These are phyloP conservation scores for Scomber scombrus DNA, from an alignment of 2,113 vertebrate species.

Conservation along the genomic window DNA sequence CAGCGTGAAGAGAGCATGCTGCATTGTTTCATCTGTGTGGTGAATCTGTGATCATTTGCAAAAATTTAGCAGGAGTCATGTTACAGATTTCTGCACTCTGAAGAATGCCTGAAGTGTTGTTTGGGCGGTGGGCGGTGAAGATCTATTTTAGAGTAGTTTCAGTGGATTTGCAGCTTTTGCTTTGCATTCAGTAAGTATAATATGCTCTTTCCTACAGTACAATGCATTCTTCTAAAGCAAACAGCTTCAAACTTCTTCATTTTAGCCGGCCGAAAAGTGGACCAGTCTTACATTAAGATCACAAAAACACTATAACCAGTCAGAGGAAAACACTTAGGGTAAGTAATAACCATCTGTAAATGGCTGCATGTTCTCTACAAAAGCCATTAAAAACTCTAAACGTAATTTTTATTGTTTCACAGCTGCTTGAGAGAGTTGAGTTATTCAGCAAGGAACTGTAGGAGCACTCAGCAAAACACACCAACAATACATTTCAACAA, in stretches of 20 bases:
- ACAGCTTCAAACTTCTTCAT: background rate
- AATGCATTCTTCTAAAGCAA: background rate
- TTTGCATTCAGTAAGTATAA: too few species aligned
- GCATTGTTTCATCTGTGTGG: background rate
- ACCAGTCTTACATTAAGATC: background rate
- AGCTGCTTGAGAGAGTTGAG: background rate
- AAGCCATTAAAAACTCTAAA: background rate
- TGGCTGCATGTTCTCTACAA: background rate
- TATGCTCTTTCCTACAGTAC: background rate
- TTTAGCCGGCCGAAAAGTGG: too few species aligned
- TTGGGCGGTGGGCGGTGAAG: background rate
- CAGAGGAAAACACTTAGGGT: background rate
- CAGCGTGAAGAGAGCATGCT: background rate
- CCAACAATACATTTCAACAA: background rate
- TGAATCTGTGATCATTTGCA: background rate
- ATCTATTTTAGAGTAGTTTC: background rate
- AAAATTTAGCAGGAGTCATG: background rate
- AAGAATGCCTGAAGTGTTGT: background rate
- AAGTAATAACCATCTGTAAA: background rate
- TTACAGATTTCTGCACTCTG: constrained; percentile 6
- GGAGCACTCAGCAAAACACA: constrained; percentile 13
- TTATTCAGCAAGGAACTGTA: background rate
- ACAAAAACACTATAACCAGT: background rate
- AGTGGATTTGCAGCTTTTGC: background rate
- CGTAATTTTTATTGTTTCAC: background rate